Conservation (phyloP, 2,888 invertebrate species). For the Orchesella flavescens region DNA sequence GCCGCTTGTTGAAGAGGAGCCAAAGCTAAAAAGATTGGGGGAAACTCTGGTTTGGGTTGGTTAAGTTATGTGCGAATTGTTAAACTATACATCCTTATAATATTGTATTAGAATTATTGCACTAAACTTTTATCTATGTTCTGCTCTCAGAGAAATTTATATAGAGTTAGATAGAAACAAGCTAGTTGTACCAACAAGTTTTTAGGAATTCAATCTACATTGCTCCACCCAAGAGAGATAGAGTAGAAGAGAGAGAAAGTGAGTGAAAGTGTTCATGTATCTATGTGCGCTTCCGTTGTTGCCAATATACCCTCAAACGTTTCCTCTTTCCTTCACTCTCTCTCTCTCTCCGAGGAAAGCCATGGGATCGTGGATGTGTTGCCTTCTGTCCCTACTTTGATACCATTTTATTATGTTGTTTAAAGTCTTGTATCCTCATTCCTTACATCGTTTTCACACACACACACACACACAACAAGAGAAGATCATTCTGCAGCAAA, state of each 20-base stretch:
- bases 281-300: slow-evolving; percentile 1
- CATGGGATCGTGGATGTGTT: neutral
- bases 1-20: neutral
- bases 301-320: slow-evolving; percentile 22
- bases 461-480: neutral
- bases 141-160: too few species aligned
- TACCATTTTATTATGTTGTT: neutral
- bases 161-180: too few species aligned
- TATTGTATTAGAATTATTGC: neutral
- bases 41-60: neutral
- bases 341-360: neutral
- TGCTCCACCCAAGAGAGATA: slow-evolving; percentile 43
- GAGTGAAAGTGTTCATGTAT: too few species aligned
- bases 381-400: neutral
- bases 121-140: slow-evolving; percentile 47
- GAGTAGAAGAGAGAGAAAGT: neutral
- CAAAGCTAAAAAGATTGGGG: neutral
- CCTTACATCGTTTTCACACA: neutral
- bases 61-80: neutral
- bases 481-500: neutral
- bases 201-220: slow-evolving; percentile 56
- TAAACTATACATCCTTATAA: neutral
- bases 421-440: neutral
- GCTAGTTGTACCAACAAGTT: neutral
- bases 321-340: neutral